Conservation (phyloP, 2,888 invertebrate species). For the Xestia c-nigrum region DNA sequence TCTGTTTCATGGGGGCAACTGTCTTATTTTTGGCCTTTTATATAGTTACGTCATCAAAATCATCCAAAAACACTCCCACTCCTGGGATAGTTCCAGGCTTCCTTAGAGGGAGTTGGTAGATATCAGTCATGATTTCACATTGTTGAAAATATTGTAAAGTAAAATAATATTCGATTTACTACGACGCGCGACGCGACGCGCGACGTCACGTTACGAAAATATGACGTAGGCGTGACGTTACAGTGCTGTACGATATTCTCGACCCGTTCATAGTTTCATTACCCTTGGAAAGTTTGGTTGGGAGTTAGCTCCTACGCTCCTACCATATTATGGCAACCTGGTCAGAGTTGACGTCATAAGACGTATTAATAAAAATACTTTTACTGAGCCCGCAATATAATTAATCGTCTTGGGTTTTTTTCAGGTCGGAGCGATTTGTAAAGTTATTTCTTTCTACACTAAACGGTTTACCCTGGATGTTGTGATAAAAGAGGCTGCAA, state of each 20-base stretch:
- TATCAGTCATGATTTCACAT: not conserved
- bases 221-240: constrained; percentile 35
- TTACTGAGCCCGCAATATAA: not conserved
- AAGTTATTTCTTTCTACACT: not conserved
- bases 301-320: constrained; percentile 67
- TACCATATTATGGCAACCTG: constrained; percentile 74
- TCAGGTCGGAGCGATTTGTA: constrained; percentile 6
- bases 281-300: constrained; percentile 27
- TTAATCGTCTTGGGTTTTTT: constrained; percentile 15
- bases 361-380: constrained; percentile 63
- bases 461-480: not conserved
- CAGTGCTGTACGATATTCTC: too few relatives aligned
- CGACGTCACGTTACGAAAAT: constrained; percentile 18
- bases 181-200: not conserved
- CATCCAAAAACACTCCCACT: not conserved
- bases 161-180: not conserved
- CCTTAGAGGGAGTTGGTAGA: not conserved
- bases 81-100: not conserved
- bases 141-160: not conserved
- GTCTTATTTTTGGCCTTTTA: not conserved
- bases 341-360: constrained; percentile 83
- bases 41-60: not conserved
- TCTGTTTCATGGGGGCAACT: not conserved
- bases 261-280: constrained; percentile 28
- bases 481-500: not conserved